These are phyloP conservation scores for Berghia stephanieae DNA, from an alignment of 1,140 invertebrate species.

Conservation along the genomic window DNA sequence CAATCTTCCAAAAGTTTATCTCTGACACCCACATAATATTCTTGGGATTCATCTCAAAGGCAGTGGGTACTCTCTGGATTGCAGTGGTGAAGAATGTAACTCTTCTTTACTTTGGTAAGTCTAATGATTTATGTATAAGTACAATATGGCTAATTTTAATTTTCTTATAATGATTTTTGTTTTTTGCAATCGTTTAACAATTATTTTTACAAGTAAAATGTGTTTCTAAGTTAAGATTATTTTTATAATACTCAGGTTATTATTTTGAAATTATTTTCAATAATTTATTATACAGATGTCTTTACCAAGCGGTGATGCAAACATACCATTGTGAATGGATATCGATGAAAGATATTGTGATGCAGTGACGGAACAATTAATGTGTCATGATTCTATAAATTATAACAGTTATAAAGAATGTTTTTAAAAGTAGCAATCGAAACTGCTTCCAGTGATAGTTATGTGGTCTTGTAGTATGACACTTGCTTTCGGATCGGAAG, in stretches of 20 bases:
- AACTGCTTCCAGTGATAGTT: not conserved
- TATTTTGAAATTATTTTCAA: not conserved
- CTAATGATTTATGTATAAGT: not conserved
- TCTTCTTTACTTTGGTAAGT: constrained; percentile 58
- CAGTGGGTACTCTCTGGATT: constrained; percentile 60
- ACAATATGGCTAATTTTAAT: not conserved
- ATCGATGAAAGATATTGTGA: no score
- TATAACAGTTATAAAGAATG: no score
- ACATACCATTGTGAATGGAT: no score
- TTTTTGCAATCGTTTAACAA: not conserved
- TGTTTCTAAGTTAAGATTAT: not conserved
- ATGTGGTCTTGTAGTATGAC: no score
- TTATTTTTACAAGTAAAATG: not conserved
- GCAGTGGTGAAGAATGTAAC: constrained; percentile 58
- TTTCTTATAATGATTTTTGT: not conserved
- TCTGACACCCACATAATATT: constrained; percentile 56
- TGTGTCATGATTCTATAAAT: no score
- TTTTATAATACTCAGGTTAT: not conserved
- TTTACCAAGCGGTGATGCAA: no score
- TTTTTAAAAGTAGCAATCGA: no score
- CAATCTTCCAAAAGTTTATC: constrained; percentile 50
- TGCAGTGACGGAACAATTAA: no score
- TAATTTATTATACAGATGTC: not conserved
- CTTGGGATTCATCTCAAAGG: constrained; percentile 59
- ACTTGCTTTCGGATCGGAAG: no score